These are phyloP conservation scores for Urocitellus parryii DNA, from an alignment of 2,113 vertebrate genomes.

Conservation along the genomic window DNA sequence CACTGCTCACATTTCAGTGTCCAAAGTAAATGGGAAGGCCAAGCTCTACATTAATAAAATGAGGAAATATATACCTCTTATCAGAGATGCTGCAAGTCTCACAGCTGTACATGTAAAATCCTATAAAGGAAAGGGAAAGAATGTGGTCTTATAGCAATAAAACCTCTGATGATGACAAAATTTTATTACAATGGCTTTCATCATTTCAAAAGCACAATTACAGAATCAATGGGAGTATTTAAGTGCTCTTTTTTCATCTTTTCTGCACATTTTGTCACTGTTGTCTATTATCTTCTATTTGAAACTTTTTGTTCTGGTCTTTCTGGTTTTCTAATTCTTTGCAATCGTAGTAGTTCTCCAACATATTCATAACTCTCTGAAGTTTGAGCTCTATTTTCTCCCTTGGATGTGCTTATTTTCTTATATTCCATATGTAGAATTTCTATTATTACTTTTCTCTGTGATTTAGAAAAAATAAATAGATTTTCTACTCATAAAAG, in stretches of 20 bases:
- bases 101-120: background rate
- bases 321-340: background rate
- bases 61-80: background rate
- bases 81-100: background rate
- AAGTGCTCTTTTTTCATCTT: background rate
- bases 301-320: background rate
- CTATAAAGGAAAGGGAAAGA: background rate
- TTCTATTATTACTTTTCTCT: background rate
- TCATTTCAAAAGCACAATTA: conserved; percentile 3
- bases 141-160: background rate
- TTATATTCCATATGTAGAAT: background rate
- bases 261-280: background rate
- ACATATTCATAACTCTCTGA: background rate
- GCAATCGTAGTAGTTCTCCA: background rate
- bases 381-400: background rate
- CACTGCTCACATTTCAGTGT: background rate
- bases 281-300: background rate
- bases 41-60: background rate
- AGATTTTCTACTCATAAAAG: background rate
- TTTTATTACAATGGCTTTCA: background rate
- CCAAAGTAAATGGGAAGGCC: background rate
- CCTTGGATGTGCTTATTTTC: background rate
- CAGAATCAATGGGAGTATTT: background rate
- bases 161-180: background rate
- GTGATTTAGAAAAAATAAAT: background rate